Evolutionary conservation across 2,888 invertebrate genomes (phyloP).

Genomic region (Sarcophaga variegata): DNA sequence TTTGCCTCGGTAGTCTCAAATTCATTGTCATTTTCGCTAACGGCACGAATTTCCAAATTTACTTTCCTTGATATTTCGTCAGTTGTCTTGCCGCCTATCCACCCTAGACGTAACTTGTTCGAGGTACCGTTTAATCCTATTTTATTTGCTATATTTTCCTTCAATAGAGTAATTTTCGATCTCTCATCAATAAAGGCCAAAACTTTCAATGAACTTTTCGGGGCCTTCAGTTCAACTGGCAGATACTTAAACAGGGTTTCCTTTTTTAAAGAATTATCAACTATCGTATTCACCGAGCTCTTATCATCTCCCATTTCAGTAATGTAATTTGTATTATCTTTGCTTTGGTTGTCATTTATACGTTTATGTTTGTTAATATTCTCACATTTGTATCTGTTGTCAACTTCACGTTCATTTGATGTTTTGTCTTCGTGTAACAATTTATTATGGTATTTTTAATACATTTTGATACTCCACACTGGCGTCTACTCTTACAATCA

Average conservation of each 20-base stretch:
- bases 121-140: conserved; percentile 43
- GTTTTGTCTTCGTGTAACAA: conserved; percentile 46
- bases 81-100: conserved; percentile 50
- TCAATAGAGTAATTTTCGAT: conserved; percentile 49
- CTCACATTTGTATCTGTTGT: neutral
- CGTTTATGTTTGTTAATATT: neutral
- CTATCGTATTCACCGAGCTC: conserved; percentile 40
- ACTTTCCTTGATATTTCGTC: conserved; percentile 46
- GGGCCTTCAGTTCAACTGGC: conserved; percentile 43
- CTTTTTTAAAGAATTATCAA: conserved; percentile 9
- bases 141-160: conserved; percentile 40
- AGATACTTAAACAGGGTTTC: conserved; percentile 56
- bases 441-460: conserved; percentile 41
- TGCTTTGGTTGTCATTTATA: conserved; percentile 1
- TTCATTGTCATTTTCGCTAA: neutral
- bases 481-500: conserved; percentile 38
- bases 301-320: neutral
- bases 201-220: conserved; percentile 23
- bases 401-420: neutral
- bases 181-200: conserved; percentile 54
- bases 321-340: neutral
- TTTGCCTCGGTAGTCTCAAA: conserved; percentile 34
- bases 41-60: conserved; percentile 17
- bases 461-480: conserved; percentile 47
- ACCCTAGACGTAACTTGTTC: conserved; percentile 48